phyloP scores from a whole-genome alignment of 2,888 invertebrate genomes.

The Lasioglossum figueresi region DNA sequence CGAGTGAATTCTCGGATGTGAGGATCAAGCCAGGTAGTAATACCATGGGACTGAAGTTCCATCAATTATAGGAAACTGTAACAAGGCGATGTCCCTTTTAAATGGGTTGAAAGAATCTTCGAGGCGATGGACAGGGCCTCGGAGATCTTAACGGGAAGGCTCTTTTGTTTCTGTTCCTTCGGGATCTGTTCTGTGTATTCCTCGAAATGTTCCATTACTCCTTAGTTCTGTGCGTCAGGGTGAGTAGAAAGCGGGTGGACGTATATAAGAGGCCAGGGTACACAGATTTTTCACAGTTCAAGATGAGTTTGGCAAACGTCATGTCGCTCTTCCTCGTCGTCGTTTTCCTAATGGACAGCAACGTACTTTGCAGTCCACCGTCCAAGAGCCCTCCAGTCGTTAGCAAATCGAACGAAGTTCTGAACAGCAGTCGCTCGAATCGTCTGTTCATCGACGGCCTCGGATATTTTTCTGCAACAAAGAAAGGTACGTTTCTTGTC shows the following conservation, averaged over 20 bases:
- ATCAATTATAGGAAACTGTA: not conserved
- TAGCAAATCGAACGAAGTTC: not conserved
- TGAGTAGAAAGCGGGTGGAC: not conserved
- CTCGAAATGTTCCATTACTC: not conserved
- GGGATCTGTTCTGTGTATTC: not conserved
- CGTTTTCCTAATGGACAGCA: not conserved
- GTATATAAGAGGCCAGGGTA: constrained; percentile 9
- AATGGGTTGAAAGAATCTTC: not conserved
- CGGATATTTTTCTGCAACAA: not conserved
- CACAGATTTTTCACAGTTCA: constrained; percentile 16
- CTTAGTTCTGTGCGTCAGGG: not conserved
- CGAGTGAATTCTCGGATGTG: not conserved
- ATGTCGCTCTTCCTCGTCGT: not conserved
- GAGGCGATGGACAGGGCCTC: not conserved
- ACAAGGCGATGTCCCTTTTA: not conserved
- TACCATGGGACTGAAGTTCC: not conserved
- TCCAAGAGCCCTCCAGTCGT: not conserved
- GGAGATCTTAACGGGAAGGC: not conserved
- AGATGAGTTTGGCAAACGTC: constrained; percentile 22
- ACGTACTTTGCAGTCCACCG: not conserved
- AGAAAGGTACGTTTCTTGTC: not conserved
- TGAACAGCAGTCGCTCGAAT: not conserved
- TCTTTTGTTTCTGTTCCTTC: not conserved
- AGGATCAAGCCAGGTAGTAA: not conserved
- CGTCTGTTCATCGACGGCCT: too few species aligned